Evolutionary conservation across 2,888 invertebrate species (phyloP).

Genomic region (Nasonovia ribisnigri): DNA sequence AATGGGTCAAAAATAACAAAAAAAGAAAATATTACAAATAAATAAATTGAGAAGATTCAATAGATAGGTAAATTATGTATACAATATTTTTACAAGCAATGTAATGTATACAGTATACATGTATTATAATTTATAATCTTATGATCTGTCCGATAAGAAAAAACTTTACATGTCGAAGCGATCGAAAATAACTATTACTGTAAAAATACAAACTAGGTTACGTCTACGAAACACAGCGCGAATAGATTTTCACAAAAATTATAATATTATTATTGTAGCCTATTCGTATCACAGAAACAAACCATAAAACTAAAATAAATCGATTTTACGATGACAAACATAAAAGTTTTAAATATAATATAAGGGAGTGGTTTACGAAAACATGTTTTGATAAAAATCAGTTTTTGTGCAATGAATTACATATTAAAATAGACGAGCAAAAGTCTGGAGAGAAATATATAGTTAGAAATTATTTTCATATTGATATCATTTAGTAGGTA

Average conservation of each 20-base stretch:
- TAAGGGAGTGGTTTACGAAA: slow-evolving; percentile 39
- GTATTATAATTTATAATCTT: slow-evolving; percentile 10
- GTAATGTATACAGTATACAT: slow-evolving; percentile 35
- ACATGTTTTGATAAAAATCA: slow-evolving; percentile 43
- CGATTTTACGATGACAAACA: slow-evolving; percentile 34
- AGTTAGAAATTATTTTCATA: slow-evolving; percentile 6
- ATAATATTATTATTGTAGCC: slow-evolving; percentile 30
- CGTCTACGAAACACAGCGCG: slow-evolving; percentile 38
- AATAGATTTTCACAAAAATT: slow-evolving; percentile 50
- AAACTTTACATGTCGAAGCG: slow-evolving; percentile 41
- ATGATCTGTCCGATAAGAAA: slow-evolving; percentile 38
- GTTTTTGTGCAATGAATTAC: slow-evolving; percentile 53
- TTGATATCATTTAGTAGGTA: not conserved
- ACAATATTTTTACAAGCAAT: slow-evolving; percentile 60
- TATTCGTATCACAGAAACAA: slow-evolving; percentile 64
- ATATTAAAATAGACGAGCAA: slow-evolving; percentile 48
- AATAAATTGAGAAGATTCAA: slow-evolving; percentile 46
- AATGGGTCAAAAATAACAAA: slow-evolving; percentile 54
- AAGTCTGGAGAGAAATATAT: slow-evolving; percentile 40
- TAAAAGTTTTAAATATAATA: slow-evolving; percentile 14
- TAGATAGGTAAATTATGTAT: slow-evolving; percentile 37
- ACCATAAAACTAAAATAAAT: slow-evolving; percentile 58
- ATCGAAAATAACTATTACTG: slow-evolving; percentile 42
- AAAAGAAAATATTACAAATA: slow-evolving; percentile 36
- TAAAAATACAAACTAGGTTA: slow-evolving; percentile 45